Evolutionary conservation across 1,140 invertebrate genomes (phyloP), one percentile per base, ranked within the genome.

Genomic region (Anoplolepis gracilipes): DNA sequence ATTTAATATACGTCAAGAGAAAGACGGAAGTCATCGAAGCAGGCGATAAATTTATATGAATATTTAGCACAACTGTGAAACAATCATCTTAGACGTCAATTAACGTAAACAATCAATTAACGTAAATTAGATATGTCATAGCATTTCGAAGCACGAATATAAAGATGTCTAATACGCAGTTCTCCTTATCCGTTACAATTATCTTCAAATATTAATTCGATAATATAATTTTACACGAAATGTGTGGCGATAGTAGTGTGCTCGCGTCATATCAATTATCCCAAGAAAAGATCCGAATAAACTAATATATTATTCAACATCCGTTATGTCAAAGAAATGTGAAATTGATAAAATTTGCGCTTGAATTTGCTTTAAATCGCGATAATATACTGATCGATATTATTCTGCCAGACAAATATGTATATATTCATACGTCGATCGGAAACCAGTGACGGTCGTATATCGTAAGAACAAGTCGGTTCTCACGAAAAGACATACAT

Each of bases 401-500:
- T 82, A 59, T 77, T 55, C 69, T 36, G 55, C 11, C 64, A 16
- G 28, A 25, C 69, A 57, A 70, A 28, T 49, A 49, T 49, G 16
- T 49, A 49, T 49, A 49, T 49, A 88, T 89, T 88, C 85, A 89
- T 86, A 89, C 81, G 92, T 87, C 75, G 82, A 85, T 72, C 67
- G 33, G 78, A 76, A 39, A 67, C 25, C 53, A 49, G 8, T 55
- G 69, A 46, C 75, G 53, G 10, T 13, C 5, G 13, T 49, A 49
- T 49, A 25, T 28, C 16, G 73, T 81, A 85, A 82, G 88, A 89
- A 92, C 92, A 92, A 92, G 90, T 88, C 65, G 90, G 88, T 93
- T 93, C 92, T 93, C 92, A 93, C 92, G 91, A 89, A 72, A 82
- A 86, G 90, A 93, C 92, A 92, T 88, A 89, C 91, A 87, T 92